Evolutionary conservation across 2,888 invertebrate species (phyloP).

Genomic region (Hirudinaria manillensis): DNA sequence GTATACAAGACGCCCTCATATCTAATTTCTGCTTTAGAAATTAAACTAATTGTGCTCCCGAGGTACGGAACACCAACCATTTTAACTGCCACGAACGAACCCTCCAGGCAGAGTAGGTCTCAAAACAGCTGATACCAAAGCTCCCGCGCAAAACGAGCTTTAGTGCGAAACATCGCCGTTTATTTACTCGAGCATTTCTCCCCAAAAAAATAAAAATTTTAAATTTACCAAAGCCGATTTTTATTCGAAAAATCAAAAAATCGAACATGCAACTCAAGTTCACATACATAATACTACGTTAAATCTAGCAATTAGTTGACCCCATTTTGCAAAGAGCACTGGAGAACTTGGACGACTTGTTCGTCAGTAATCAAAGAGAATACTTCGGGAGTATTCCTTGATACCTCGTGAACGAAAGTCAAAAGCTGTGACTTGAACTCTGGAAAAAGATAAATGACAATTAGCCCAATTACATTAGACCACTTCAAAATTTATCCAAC

Average conservation of each 20-base stretch:
- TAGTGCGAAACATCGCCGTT: too few relatives aligned
- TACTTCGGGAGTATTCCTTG: neutral
- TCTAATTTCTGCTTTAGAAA: conserved; percentile 98
- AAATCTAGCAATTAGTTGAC: neutral
- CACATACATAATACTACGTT: neutral
- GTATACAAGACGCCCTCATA: conserved; percentile 99
- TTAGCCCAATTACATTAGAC: neutral
- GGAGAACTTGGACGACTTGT: conserved; percentile 5
- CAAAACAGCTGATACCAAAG: too few relatives aligned
- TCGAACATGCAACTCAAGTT: neutral
- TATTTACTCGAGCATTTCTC: too few relatives aligned
- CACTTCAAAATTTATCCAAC: neutral
- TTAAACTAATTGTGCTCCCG: conserved; percentile 98
- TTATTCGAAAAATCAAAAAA: too few relatives aligned
- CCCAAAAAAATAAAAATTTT: too few relatives aligned
- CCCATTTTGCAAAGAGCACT: neutral
- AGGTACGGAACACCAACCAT: conserved; percentile 66
- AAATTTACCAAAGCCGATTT: too few relatives aligned
- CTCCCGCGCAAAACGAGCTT: too few relatives aligned
- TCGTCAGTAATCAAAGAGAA: neutral
- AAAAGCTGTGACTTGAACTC: conserved; percentile 9
- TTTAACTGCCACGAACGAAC: neutral
- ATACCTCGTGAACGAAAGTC: neutral
- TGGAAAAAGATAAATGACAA: neutral
- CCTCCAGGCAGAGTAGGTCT: too few relatives aligned